These are phyloP conservation scores for Amia ocellicauda DNA, from an alignment of 2,113 vertebrate genomes.

Conservation along the genomic window DNA sequence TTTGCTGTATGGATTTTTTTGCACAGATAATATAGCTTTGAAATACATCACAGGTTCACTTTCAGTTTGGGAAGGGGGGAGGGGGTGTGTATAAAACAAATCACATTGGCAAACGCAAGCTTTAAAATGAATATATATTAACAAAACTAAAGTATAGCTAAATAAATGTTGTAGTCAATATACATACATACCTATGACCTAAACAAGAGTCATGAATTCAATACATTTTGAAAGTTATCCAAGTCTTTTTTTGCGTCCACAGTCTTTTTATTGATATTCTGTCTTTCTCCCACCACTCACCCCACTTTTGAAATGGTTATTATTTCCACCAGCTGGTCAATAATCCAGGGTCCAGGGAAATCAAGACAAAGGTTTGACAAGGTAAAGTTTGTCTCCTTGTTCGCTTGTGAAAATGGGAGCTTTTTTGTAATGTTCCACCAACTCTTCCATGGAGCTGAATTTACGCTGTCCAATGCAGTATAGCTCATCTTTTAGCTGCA, in stretches of 20 bases:
- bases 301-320: constrained; percentile 64
- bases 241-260: constrained; percentile 51
- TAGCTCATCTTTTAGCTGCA: constrained; percentile 81
- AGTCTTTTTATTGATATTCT: constrained; percentile 35
- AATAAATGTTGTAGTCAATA: constrained; percentile 61
- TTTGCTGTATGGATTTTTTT: too few species aligned
- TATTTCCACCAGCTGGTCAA: constrained; percentile 47
- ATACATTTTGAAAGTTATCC: constrained; percentile 42
- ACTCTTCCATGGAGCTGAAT: constrained; percentile 87
- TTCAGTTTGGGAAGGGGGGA: background rate
- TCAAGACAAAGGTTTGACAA: constrained; percentile 86
- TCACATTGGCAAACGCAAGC: constrained; percentile 56
- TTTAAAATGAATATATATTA: constrained; percentile 60
- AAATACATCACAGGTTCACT: background rate
- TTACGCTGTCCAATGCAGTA: constrained; percentile 91
- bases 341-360: constrained; percentile 23
- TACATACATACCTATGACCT: constrained; percentile 61
- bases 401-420: constrained; percentile 90
- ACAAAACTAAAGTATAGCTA: constrained; percentile 54
- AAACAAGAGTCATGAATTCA: constrained; percentile 60
- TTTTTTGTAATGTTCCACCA: constrained; percentile 93
- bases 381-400: constrained; percentile 89
- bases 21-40: background rate
- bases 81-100: constrained; percentile 31
- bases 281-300: constrained; percentile 37